A percentile compares a stretch with the other conserved stretches of the same genome.
Evolutionary conservation across 2,113 vertebrate species (phyloP).

Genomic region (Oreochromis tanganicae): DNA sequence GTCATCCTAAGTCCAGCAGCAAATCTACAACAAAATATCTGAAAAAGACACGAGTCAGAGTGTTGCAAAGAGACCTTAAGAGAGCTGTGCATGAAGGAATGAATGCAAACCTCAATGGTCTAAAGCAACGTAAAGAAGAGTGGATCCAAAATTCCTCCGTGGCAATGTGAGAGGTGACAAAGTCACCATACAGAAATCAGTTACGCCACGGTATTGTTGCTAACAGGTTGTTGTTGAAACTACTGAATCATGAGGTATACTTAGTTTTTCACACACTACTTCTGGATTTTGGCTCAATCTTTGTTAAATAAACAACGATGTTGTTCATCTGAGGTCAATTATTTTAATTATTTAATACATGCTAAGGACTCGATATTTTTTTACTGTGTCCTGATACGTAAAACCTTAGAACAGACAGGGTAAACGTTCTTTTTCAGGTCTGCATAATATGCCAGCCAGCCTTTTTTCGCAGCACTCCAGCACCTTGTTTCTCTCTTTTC

Average conservation of each 20-base stretch:
- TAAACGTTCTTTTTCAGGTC: neutral
- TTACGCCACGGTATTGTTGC: neutral
- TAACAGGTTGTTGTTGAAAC: neutral
- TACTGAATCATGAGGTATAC: neutral
- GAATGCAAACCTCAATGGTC: fast-evolving
- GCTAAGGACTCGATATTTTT: neutral
- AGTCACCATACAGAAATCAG: neutral
- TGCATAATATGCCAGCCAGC: neutral
- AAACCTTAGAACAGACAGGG: neutral
- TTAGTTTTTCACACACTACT: neutral
- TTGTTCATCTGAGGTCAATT: neutral
- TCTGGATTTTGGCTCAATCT: neutral
- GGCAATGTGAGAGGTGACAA: neutral
- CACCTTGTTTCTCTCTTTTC: neutral
- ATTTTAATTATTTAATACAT: neutral
- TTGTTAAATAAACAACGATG: neutral
- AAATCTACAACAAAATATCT: neutral
- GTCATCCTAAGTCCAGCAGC: neutral
- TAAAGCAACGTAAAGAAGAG: neutral
- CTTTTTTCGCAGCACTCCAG: neutral
- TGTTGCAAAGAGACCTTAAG: neutral
- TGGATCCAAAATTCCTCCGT: neutral
- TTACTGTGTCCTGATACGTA: neutral
- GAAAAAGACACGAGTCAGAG: neutral
- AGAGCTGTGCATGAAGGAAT: neutral